Percentiles rank a stretch among this genome's conserved stretches.
Conservation (phyloP, 2,797 vertebrate species). For the Oreochromis mossambicus region DNA sequence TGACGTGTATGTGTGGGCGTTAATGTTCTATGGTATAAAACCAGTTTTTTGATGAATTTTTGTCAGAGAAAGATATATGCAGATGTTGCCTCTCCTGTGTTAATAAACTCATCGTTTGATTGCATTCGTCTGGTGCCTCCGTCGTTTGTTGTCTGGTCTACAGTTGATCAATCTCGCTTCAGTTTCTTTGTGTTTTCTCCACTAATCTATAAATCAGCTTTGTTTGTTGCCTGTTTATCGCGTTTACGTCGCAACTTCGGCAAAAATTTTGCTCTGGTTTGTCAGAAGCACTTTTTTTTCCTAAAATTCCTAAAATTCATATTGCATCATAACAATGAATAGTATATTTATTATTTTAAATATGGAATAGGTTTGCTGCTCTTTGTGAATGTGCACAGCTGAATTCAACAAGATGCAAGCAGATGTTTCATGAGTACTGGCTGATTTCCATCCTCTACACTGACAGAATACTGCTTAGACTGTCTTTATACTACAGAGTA, state of each 20-base stretch:
- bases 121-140: no score
- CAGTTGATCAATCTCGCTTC: no score
- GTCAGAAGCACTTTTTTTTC: fast-evolving
- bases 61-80: no score
- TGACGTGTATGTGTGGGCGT: no score
- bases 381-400: background rate
- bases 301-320: background rate
- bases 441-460: background rate
- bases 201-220: background rate
- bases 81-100: no score
- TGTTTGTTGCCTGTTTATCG: background rate
- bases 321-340: background rate
- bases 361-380: background rate
- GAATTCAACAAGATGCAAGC: background rate
- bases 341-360: background rate
- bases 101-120: no score
- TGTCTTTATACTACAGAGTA: background rate
- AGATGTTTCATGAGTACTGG: background rate
- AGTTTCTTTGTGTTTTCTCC: background rate
- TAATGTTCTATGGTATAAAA: no score
- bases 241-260: background rate
- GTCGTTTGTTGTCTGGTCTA: no score
- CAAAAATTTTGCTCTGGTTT: background rate
- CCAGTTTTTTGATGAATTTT: no score
- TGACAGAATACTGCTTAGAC: background rate